Base-by-base conservation (phyloP, 2,797 vertebrate species). In the Netta rufina region DNA sequence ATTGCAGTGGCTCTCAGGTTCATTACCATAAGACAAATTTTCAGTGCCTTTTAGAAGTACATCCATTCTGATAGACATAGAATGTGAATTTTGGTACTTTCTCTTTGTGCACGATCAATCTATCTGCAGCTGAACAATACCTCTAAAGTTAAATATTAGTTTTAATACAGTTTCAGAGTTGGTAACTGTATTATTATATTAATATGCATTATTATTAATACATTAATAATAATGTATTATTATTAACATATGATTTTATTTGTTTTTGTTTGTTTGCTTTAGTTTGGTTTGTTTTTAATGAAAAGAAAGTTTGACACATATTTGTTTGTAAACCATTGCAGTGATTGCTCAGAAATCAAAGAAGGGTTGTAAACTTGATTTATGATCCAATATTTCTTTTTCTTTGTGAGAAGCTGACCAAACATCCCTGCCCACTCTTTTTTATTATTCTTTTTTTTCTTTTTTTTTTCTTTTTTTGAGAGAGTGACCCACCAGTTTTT, bases 311-410 rank as follows among this genome's bases (percentile, higher is more conserved):
- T 76, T 92, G 77, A 81, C 54, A 87, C 21, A 30, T n/a, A 65
- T 30, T 84, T 82, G 15, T 95, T 96, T 90, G 72, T 33, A 70
- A 89, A 56, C 15, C 12, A 43, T 85, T 93, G 86, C 67, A 79
- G 2, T 70, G n/a, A 25, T 73, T 16, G 24, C 84, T 94, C 28
- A 70, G 36, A 90, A 84, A 47, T 74, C 56, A 84, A 80, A 53
- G 33, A 73, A 66, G 13, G 53, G 2, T 8, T 79, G 16, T 82
- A 64, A 82, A 90, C 38, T 58, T 84, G 65, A 78, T 93, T 87
- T 76, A 83, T 60, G 65, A 89, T 62, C 62, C 53, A 80, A n/a
- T 25, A 65, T 43, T 43, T 43, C 11, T 13, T 60, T 84, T 93
- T 67, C 9, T 45, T 61, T 74, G 25, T 62, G 79, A 82, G 47